These are phyloP conservation scores for Drosophila anomelani DNA, from an alignment of 2,888 invertebrate genomes.

Conservation along the genomic window DNA sequence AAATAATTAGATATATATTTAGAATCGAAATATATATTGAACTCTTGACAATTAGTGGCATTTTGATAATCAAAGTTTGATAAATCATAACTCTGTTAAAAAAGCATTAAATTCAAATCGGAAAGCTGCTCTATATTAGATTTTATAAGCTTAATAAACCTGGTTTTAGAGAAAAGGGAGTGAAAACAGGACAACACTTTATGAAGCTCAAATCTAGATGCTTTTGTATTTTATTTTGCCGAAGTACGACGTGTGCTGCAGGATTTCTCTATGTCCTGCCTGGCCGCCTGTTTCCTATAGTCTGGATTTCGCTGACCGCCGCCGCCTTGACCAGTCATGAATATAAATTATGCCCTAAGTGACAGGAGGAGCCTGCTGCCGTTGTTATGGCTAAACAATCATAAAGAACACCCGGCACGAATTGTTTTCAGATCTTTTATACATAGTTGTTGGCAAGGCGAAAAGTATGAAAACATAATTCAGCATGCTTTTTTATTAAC, in stretches of 20 bases:
- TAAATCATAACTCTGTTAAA: too few species aligned
- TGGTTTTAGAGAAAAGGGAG: conserved; percentile 29
- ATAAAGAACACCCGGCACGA: conserved; percentile 37
- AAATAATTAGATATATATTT: too few species aligned
- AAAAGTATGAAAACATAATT: conserved; percentile 12
- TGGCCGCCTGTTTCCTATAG: not conserved
- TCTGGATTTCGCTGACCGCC: not conserved
- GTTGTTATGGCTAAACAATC: conserved; percentile 36
- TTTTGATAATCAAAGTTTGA: too few species aligned
- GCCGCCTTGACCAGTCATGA: conserved; percentile 38
- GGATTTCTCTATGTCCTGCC: not conserved
- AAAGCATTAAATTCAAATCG: too few species aligned
- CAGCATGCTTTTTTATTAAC: conserved; percentile 13
- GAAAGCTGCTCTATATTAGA: too few species aligned
- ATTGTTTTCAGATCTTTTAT: conserved; percentile 45
- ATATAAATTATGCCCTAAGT: conserved; percentile 41
- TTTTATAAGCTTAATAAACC: too few species aligned
- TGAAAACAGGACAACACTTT: not conserved
- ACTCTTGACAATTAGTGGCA: too few species aligned
- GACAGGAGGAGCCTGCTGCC: conserved; percentile 29
- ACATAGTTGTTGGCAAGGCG: conserved; percentile 7
- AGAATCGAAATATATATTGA: too few species aligned
- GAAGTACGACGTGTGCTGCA: conserved; percentile 24
- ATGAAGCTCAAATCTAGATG: conserved; percentile 60
- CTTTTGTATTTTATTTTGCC: conserved; percentile 39